phyloP scores from a whole-genome alignment of 1,140 invertebrate genomes.

The Lordiphosa clarofinis region DNA sequence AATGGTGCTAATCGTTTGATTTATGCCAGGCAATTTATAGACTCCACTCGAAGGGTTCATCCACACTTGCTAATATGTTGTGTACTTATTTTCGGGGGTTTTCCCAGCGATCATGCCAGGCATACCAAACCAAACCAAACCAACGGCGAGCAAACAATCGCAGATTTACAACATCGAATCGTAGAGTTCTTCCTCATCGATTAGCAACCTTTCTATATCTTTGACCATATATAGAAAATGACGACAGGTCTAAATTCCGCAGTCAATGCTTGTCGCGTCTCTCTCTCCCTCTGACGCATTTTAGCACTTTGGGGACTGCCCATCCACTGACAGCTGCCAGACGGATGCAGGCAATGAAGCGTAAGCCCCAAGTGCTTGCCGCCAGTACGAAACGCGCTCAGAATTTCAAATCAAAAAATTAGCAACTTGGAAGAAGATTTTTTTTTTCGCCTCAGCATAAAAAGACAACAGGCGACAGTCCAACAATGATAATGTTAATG shows the following conservation, averaged over 20 bases:
- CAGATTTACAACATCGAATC: too few relatives aligned
- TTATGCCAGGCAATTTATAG: too few relatives aligned
- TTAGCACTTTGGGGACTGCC: constrained; percentile 43
- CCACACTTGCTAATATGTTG: too few relatives aligned
- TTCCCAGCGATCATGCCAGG: too few relatives aligned
- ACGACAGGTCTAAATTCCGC: constrained; percentile 48
- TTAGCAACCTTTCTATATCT: constrained; percentile 12
- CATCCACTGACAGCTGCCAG: constrained; percentile 24
- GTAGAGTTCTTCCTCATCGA: constrained; percentile 38
- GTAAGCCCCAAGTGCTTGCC: constrained; percentile 30
- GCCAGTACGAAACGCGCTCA: constrained; percentile 25
- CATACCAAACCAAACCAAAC: too few relatives aligned
- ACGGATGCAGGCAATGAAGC: constrained; percentile 62
- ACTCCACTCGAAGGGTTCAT: too few relatives aligned
- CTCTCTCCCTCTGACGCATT: constrained; percentile 41
- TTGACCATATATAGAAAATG: constrained; percentile 47
- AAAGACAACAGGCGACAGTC: constrained; percentile 25
- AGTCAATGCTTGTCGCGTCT: constrained; percentile 41
- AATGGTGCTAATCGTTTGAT: too few relatives aligned
- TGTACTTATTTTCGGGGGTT: too few relatives aligned
- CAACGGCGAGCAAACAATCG: too few relatives aligned
- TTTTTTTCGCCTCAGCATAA: not conserved
- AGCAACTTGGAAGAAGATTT: constrained; percentile 10
- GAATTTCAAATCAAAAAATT: constrained; percentile 51
- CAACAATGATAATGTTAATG: constrained; percentile 59